Conservation (phyloP, 2,888 invertebrate species). For the Oligia fasciuncula region DNA sequence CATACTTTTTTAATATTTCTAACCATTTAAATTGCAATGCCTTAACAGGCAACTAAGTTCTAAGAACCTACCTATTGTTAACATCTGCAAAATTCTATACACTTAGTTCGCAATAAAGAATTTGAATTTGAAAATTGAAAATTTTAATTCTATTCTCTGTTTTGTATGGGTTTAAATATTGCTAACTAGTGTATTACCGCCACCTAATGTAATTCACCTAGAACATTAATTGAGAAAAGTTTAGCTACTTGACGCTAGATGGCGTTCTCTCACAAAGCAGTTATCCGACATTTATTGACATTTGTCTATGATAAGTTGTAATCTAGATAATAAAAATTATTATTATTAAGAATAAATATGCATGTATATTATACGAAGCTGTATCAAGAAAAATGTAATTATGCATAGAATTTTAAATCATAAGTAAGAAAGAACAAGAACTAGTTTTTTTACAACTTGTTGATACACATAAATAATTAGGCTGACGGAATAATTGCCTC, state of each 20-base stretch:
- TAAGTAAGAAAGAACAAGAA: slow-evolving; percentile 6
- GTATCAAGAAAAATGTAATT: slow-evolving; percentile 29
- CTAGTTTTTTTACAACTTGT: slow-evolving; percentile 34
- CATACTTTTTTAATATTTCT: no score
- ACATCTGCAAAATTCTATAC: no score
- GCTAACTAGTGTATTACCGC: background rate
- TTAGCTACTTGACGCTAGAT: slow-evolving; percentile 72
- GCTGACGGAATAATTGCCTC: background rate
- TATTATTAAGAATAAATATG: background rate
- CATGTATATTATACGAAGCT: background rate
- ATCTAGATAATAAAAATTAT: background rate
- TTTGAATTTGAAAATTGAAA: no score
- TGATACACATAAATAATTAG: background rate
- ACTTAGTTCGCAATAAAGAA: no score
- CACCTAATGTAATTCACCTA: slow-evolving; percentile 1
- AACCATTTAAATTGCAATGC: no score
- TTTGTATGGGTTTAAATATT: no score
- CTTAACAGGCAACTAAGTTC: no score
- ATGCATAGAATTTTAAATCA: slow-evolving; percentile 4
- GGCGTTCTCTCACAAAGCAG: slow-evolving; percentile 47
- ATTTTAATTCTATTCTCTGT: no score
- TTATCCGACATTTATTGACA: background rate
- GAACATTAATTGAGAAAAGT: slow-evolving; percentile 1
- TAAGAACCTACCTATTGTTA: no score
- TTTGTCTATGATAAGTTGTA: slow-evolving; percentile 13